These are phyloP conservation scores for Halictus ligatus DNA, from an alignment of 2,888 invertebrate species.

Conservation along the genomic window DNA sequence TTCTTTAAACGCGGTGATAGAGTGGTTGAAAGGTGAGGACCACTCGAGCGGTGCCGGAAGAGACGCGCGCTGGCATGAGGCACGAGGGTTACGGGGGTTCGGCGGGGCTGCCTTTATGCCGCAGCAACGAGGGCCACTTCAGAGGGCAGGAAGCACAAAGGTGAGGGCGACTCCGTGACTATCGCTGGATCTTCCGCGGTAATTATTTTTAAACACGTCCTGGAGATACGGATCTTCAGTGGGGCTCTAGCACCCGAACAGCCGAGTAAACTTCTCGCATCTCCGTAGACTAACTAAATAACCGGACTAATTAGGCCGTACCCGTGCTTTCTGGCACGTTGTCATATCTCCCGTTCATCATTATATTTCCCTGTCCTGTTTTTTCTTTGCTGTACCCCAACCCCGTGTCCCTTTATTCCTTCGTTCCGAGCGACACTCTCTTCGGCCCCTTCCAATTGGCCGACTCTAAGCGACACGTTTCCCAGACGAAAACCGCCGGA, in stretches of 20 bases:
- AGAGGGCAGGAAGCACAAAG: constrained; percentile 69
- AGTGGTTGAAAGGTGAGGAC: constrained; percentile 83
- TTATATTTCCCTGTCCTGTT: constrained; percentile 50
- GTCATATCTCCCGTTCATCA: constrained; percentile 59
- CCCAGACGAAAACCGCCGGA: neutral
- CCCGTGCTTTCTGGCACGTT: constrained; percentile 69
- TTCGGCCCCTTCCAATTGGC: neutral
- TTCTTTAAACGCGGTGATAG: constrained; percentile 84
- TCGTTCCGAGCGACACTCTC: neutral
- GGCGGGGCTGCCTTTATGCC: constrained; percentile 76
- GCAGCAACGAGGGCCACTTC: constrained; percentile 75
- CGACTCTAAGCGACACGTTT: neutral
- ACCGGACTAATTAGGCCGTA: constrained; percentile 79
- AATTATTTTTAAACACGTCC: constrained; percentile 84
- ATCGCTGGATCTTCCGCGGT: constrained; percentile 82
- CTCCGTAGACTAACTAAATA: constrained; percentile 77
- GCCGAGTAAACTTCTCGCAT: constrained; percentile 65
- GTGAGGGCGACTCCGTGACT: constrained; percentile 83
- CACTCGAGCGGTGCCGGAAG: constrained; percentile 77
- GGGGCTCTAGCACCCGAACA: constrained; percentile 52
- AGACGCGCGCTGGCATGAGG: constrained; percentile 54
- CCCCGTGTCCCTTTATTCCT: neutral
- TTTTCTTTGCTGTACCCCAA: constrained; percentile 12
- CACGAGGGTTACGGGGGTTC: constrained; percentile 62
- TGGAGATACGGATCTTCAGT: constrained; percentile 81